A percentile compares a stretch with the other conserved stretches of the same genome.
Conservation (phyloP, 1,140 invertebrate genomes). For the Bombyx mori region ASM3026992v2 NC_085110.1:4857001-4857500, state of each 20-base stretch:
- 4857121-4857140: too few relatives aligned
- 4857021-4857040: too few relatives aligned
- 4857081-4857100: too few relatives aligned
- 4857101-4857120: too few relatives aligned
- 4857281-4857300: constrained; percentile 34
- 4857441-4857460: constrained; percentile 75
- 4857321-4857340: constrained; percentile 72
- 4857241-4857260: constrained; percentile 77
- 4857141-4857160: too few relatives aligned
- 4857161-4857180: too few relatives aligned
- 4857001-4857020: too few relatives aligned
- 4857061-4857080: too few relatives aligned
- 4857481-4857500: too few relatives aligned
- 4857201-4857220: too few relatives aligned
- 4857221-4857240: constrained; percentile 49
- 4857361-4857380: constrained; percentile 70
- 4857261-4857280: constrained; percentile 36
- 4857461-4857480: constrained; percentile 67
- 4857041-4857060: too few relatives aligned
- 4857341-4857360: constrained; percentile 73
- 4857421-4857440: constrained; percentile 75
- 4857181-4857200: too few relatives aligned
- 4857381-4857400: constrained; percentile 84
- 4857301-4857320: constrained; percentile 56
- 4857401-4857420: constrained; percentile 81